Percentiles rank a stretch among this genome's conserved stretches.
Conservation (phyloP, 2,113 vertebrate species). For the Rhineura floridana region DNA sequence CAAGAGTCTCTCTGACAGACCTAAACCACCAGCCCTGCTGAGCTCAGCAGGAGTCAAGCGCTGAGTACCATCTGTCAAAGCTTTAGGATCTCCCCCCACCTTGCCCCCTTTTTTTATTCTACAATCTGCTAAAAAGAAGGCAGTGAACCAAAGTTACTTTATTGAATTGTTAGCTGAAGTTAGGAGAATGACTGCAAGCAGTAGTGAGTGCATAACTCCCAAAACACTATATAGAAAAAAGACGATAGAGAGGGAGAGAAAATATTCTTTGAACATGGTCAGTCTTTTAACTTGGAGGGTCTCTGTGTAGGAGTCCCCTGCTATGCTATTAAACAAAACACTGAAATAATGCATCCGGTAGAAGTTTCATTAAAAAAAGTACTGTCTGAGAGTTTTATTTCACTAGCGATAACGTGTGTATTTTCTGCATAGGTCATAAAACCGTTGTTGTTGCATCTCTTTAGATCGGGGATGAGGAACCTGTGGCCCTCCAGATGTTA, state of each 20-base stretch:
- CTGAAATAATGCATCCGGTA: background rate
- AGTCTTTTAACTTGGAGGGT: background rate
- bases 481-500: too few species aligned
- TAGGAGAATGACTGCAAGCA: slow-evolving; percentile 61
- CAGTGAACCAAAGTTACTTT: slow-evolving; percentile 60
- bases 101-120: slow-evolving; percentile 63
- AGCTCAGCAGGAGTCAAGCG: slow-evolving; percentile 90
- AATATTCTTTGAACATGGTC: background rate
- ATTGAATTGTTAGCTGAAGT: slow-evolving; percentile 49
- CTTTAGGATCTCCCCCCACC: slow-evolving; percentile 70
- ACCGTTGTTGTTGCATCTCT: too few species aligned
- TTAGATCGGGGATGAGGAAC: too few species aligned
- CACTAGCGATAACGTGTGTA: background rate
- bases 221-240: background rate
- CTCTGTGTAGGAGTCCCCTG: background rate
- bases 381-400: background rate
- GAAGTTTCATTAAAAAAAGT: background rate
- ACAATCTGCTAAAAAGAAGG: slow-evolving; percentile 71
- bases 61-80: slow-evolving; percentile 99
- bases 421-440: too few species aligned
- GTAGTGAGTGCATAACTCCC: slow-evolving; percentile 58
- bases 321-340: background rate
- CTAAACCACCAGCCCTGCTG: slow-evolving; percentile 95
- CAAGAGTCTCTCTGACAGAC: slow-evolving; percentile 97
- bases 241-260: background rate